These are phyloP conservation scores for Margarornis squamiger DNA, from an alignment of 2,797 vertebrate genomes.

Conservation along the genomic window DNA sequence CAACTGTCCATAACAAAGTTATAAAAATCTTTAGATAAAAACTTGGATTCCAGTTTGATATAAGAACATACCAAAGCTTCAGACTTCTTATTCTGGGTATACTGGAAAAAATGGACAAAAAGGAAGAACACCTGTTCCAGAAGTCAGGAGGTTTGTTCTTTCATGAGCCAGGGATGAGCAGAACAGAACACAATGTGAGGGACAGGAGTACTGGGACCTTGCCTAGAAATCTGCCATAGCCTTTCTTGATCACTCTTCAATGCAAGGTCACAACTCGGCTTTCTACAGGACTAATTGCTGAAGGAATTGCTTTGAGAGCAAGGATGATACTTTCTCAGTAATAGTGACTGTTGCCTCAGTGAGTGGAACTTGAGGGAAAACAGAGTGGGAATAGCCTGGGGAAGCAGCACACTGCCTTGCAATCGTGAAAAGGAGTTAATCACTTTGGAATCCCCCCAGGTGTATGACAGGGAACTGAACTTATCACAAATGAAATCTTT, in stretches of 20 bases:
- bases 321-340: background rate
- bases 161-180: background rate
- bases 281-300: background rate
- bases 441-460: background rate
- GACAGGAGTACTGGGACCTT: background rate
- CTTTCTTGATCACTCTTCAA: background rate
- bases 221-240: background rate
- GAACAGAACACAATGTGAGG: background rate
- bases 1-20: background rate
- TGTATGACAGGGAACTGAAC: background rate
- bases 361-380: background rate
- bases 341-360: background rate
- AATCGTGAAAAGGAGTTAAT: slow-evolving; percentile 17
- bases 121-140: background rate
- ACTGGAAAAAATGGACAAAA: background rate
- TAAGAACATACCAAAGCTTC: background rate
- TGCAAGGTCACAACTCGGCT: background rate
- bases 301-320: background rate
- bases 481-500: slow-evolving; percentile 22
- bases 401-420: background rate
- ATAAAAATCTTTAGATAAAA: background rate
- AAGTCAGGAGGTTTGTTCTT: background rate
- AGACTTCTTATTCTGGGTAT: background rate
- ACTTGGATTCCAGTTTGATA: background rate
- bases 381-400: background rate